Conservation (phyloP, 2,888 invertebrate species). For the Clepsis dumicolana region DNA sequence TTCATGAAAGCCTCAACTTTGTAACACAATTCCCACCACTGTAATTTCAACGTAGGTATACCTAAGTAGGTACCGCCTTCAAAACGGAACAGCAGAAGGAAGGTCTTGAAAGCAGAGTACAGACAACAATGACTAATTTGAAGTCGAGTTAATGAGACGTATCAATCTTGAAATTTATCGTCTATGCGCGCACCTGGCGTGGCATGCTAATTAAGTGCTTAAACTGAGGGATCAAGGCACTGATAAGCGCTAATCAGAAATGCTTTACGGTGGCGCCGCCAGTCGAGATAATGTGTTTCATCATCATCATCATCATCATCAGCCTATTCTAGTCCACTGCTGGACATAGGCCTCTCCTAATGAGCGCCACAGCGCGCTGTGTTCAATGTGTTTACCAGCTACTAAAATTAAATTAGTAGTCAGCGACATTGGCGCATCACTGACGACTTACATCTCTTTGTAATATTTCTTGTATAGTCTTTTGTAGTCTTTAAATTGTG, state of each 20-base stretch:
- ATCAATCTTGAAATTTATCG: slow-evolving; percentile 24
- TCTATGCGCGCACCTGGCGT: slow-evolving; percentile 13
- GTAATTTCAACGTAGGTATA: neutral
- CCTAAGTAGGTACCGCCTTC: neutral
- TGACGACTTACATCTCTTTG: slow-evolving; percentile 16
- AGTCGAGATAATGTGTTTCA: slow-evolving; percentile 28
- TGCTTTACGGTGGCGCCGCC: slow-evolving; percentile 12
- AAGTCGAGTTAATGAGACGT: slow-evolving; percentile 10
- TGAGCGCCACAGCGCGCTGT: too few species aligned
- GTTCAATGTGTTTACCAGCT: slow-evolving; percentile 32
- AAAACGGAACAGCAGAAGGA: neutral
- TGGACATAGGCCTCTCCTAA: too few species aligned
- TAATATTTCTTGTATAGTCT: neutral
- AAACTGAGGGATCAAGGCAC: slow-evolving; percentile 7
- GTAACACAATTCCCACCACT: neutral
- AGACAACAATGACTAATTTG: neutral
- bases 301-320: too few species aligned
- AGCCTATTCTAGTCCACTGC: too few species aligned
- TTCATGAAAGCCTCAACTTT: neutral
- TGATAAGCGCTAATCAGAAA: slow-evolving; percentile 27
- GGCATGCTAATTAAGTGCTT: slow-evolving; percentile 17
- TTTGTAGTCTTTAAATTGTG: slow-evolving; percentile 5
- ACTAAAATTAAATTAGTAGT: slow-evolving; percentile 11
- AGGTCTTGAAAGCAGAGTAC: neutral
- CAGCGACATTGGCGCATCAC: slow-evolving; percentile 13